Percentiles rank a stretch among this genome's conserved stretches.
phyloP scores from a whole-genome alignment of 1,140 invertebrate species.

The Leptopilina clavipes region DNA sequence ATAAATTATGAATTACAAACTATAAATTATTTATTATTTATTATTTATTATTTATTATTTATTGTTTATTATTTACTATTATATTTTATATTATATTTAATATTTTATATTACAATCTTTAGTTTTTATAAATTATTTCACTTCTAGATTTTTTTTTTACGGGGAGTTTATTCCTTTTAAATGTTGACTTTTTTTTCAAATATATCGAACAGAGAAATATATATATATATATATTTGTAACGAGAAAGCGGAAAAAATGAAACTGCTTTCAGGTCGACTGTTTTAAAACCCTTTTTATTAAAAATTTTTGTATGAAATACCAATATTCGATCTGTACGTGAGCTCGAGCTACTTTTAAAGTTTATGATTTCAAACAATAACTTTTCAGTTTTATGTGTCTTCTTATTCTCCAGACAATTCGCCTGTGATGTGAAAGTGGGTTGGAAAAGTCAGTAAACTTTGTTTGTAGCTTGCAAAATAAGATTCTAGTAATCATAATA shows the following conservation, averaged over 20 bases:
- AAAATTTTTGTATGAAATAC: conserved; percentile 9
- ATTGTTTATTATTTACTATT: too few species aligned
- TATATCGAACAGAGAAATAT: too few species aligned
- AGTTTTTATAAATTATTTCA: too few species aligned
- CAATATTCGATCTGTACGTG: conserved; percentile 10
- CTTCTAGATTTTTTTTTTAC: too few species aligned
- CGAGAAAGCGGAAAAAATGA: neutral
- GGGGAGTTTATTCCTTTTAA: too few species aligned
- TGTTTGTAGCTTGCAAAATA: conserved; percentile 14
- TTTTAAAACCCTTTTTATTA: conserved; percentile 7
- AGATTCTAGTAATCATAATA: conserved; percentile 3
- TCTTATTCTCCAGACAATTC: conserved; percentile 32
- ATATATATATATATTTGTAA: too few species aligned
- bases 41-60: too few species aligned
- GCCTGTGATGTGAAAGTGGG: conserved; percentile 21
- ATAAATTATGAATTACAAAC: too few species aligned
- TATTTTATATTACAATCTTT: too few species aligned
- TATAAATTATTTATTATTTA: too few species aligned
- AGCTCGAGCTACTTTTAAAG: conserved; percentile 6
- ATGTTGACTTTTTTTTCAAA: too few species aligned
- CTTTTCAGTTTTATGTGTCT: conserved; percentile 28
- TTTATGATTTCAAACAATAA: conserved; percentile 33
- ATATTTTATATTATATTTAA: too few species aligned
- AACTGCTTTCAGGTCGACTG: neutral
- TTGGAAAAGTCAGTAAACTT: conserved; percentile 30